Conservation (phyloP, 53 echinoderm and acorn worm species). For the Pentamera pediparva region DNA sequence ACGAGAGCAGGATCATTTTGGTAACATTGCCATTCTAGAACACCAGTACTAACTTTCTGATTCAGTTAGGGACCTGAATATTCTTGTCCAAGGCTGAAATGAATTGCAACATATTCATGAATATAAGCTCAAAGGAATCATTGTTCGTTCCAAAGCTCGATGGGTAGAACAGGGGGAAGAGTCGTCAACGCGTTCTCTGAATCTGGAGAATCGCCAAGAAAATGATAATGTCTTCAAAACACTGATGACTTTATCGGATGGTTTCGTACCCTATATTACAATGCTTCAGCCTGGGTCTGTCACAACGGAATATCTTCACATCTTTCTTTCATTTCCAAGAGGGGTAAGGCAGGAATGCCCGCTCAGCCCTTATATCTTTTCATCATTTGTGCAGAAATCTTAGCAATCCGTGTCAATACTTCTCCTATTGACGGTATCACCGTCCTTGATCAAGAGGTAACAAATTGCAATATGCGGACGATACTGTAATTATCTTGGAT, state of each 20-base stretch:
- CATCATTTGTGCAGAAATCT: too few species aligned
- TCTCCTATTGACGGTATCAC: too few species aligned
- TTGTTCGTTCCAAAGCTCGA: not conserved
- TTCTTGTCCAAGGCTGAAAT: not conserved
- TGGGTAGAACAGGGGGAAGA: conserved; percentile 4
- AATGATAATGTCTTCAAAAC: not conserved
- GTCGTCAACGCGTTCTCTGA: conserved; percentile 16
- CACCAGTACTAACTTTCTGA: not conserved
- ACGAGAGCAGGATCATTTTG: not conserved
- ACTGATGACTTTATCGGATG: not conserved
- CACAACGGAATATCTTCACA: too few species aligned
- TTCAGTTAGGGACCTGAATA: not conserved
- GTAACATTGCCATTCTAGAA: not conserved
- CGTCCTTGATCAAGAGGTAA: too few species aligned
- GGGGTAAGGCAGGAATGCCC: too few species aligned
- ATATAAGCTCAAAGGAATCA: not conserved
- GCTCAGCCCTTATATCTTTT: too few species aligned
- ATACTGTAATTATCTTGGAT: too few species aligned
- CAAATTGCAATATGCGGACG: too few species aligned
- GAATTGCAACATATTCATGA: not conserved
- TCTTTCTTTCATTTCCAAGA: too few species aligned
- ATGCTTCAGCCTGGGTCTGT: too few species aligned
- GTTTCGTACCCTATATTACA: too few species aligned
- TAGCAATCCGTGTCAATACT: too few species aligned
- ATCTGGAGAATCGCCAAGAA: conserved; percentile 1